Evolutionary conservation across 2,113 vertebrate species (phyloP).

Genomic region (Burhinus oedicnemus): DNA sequence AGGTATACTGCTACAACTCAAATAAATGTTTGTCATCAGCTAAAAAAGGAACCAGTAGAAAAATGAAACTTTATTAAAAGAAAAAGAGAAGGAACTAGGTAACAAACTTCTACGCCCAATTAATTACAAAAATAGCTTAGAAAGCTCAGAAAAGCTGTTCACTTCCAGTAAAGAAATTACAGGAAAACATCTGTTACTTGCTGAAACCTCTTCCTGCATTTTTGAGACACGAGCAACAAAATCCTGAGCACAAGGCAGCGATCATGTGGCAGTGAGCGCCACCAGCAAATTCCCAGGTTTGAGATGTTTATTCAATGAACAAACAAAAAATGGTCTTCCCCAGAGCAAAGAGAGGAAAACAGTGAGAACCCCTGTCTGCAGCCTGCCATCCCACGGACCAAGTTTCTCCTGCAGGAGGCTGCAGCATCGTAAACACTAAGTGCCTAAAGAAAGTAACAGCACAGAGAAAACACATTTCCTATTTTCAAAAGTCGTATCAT

Average conservation of each 20-base stretch:
- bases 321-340: not conserved
- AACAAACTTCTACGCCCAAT: not conserved
- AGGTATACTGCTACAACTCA: not conserved
- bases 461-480: fast-evolving
- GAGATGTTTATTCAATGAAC: not conserved
- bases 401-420: not conserved
- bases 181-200: not conserved
- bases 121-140: not conserved
- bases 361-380: not conserved
- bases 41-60: not conserved
- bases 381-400: not conserved
- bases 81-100: not conserved
- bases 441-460: not conserved
- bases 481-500: not conserved
- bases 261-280: fast-evolving
- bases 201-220: not conserved
- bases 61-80: not conserved
- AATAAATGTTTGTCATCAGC: not conserved
- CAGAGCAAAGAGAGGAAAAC: not conserved
- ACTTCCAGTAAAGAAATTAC: not conserved
- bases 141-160: not conserved
- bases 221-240: not conserved
- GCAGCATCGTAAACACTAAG: not conserved
- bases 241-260: fast-evolving
- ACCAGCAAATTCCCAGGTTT: not conserved